phyloP scores from a whole-genome alignment of 2,113 vertebrate genomes.

The Solea solea region DNA sequence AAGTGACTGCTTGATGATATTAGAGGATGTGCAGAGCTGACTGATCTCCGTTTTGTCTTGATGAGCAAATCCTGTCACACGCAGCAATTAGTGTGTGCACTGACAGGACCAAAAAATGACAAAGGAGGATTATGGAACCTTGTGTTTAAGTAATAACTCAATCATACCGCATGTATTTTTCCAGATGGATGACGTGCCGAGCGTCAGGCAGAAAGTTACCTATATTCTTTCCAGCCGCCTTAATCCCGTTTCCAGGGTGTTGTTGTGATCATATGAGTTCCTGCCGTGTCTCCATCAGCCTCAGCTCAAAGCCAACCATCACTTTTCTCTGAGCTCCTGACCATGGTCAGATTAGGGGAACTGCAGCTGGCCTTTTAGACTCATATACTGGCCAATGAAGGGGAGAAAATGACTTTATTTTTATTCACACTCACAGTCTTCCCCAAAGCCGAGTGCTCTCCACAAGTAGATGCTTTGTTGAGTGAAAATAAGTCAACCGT shows the following conservation, averaged over 20 bases:
- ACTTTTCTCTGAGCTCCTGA: neutral
- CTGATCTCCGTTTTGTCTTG: too few species aligned
- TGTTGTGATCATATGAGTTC: slow-evolving; percentile 1
- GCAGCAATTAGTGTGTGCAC: neutral
- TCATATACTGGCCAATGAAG: neutral
- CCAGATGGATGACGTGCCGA: too few species aligned
- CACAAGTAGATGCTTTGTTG: neutral
- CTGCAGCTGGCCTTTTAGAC: neutral
- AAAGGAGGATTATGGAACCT: neutral
- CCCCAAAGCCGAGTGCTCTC: neutral
- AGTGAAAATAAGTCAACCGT: neutral
- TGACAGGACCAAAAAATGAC: neutral
- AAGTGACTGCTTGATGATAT: too few species aligned
- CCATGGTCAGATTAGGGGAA: neutral
- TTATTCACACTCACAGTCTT: slow-evolving; percentile 2
- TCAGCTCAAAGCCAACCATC: neutral
- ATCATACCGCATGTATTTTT: neutral
- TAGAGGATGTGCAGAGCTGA: too few species aligned
- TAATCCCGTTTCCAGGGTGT: neutral
- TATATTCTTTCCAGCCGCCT: neutral
- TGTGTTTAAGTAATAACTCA: neutral
- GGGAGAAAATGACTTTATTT: neutral
- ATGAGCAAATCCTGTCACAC: neutral
- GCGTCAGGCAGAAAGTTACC: too few species aligned
- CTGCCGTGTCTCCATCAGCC: slow-evolving; percentile 7